Base-by-base conservation (phyloP, 2,888 invertebrate genomes). In the Catocala nupta region DNA sequence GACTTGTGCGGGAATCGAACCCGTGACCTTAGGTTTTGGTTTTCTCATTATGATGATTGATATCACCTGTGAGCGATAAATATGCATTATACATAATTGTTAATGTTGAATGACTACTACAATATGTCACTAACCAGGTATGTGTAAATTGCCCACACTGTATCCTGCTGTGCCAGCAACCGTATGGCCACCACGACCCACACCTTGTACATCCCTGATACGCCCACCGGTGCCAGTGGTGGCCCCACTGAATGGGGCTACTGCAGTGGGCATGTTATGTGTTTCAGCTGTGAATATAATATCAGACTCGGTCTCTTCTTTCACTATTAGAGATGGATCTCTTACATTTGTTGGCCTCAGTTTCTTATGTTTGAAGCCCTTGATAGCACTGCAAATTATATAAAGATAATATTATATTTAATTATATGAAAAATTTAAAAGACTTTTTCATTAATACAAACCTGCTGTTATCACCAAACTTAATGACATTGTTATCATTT, bases 211-310 rank as follows among this genome's bases (percentile, higher is more conserved):
- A 90, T 99, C 99, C 65, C 99, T 95, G 61, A 99, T 96, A 48
- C 99, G 95, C 0, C 99, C 99, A 0, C 99, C 99, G 0, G 99
- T 99, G 33, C 99, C 99, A 0, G 99, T 99, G 0, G 99, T 98
- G 0, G 99, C 99, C 0, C 99, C 99, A 90, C 99, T 98, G 77
- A 99, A 99, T 0, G 99, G 99, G 0, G 99, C 98, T 9, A 99
- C 99, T 0, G 99, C 98, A 0, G 99, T 99, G 0, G 99, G 99
- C 95, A 99, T 99, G 88, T 99, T 99, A 90, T 99, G 99, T 0
- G 99, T 99, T 93, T 99, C 99, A 0, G 99, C 99, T 0, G 99
- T 99, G 85, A 99, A 99, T 81, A 99, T 98, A 45, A 99, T 96
- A 89, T 99, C 98, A 0, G 97, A 97, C 12, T 96, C 95, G 0